Percentiles rank a stretch among this genome's conserved stretches.
phyloP scores from a whole-genome alignment of 2,888 invertebrate genomes.

The Cerastis rubricosa region DNA sequence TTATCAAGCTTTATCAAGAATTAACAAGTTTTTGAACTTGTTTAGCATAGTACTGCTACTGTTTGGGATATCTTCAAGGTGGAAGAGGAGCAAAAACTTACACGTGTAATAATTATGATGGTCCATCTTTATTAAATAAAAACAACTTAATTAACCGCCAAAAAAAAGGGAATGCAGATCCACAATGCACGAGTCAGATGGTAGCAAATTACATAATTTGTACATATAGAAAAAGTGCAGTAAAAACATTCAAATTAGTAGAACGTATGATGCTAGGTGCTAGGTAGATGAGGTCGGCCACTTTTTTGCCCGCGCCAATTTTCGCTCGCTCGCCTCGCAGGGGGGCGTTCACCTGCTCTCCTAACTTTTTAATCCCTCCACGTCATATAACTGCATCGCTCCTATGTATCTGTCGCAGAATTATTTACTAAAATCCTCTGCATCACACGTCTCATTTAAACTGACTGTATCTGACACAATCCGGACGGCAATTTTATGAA shows the following conservation, averaged over 20 bases:
- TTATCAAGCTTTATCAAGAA: no score
- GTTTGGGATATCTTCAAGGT: slow-evolving; percentile 19
- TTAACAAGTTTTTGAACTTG: no score
- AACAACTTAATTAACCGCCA: slow-evolving; percentile 21
- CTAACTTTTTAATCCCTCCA: slow-evolving; percentile 74
- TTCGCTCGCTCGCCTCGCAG: slow-evolving; percentile 65
- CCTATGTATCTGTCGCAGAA: slow-evolving; percentile 44
- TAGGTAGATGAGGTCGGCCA: slow-evolving; percentile 61
- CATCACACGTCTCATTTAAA: slow-evolving; percentile 21
- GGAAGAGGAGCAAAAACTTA: slow-evolving; percentile 7
- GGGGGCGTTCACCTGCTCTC: slow-evolving; percentile 76
- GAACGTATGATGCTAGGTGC: slow-evolving; percentile 53
- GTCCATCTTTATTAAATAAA: slow-evolving; percentile 14
- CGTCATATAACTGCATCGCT: slow-evolving; percentile 66
- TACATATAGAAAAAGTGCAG: slow-evolving; percentile 55
- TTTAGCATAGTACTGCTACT: slow-evolving; percentile 30
- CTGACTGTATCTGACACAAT: slow-evolving; percentile 6
- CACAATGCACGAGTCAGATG: slow-evolving; percentile 41
- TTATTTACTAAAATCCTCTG: slow-evolving; percentile 42
- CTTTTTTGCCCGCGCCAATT: slow-evolving; percentile 66
- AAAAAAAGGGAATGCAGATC: slow-evolving; percentile 40
- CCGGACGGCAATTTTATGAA: neutral
- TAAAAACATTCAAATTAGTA: slow-evolving; percentile 56
- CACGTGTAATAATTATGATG: slow-evolving; percentile 3
- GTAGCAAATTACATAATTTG: slow-evolving; percentile 55